Conservation (phyloP, 1,140 invertebrate genomes). For the Ctenoplectra terminalis region DNA sequence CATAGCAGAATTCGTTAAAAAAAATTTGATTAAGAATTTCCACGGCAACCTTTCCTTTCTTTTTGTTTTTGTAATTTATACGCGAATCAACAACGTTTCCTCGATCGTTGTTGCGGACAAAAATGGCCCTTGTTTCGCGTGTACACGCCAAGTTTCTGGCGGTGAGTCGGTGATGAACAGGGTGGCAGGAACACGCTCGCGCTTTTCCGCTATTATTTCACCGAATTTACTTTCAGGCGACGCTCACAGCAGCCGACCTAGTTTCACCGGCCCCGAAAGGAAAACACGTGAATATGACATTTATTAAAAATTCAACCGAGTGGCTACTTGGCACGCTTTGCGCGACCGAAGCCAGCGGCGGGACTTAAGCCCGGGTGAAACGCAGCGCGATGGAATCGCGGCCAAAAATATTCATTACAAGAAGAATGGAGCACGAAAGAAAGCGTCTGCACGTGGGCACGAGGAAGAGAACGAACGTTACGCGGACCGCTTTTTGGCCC, state of each 20-base stretch:
- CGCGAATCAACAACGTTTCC: neutral
- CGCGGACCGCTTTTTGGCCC: no score
- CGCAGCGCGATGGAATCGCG: conserved; percentile 14
- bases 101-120: neutral
- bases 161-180: neutral
- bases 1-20: neutral
- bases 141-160: neutral
- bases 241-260: conserved; percentile 24
- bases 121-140: neutral
- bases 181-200: neutral
- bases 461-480: no score
- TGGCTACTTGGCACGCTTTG: conserved; percentile 47
- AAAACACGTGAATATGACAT: conserved; percentile 52
- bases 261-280: conserved; percentile 25
- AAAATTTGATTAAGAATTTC: neutral
- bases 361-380: conserved; percentile 1
- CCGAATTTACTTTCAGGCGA: conserved; percentile 35
- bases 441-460: neutral
- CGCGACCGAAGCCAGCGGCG: neutral
- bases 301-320: conserved; percentile 61
- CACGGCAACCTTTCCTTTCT: no score
- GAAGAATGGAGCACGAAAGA: neutral
- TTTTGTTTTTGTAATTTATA: neutral
- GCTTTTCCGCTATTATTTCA: conserved; percentile 8
- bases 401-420: conserved; percentile 44